Conservation (phyloP, 2,113 vertebrate genomes). For the Hemicordylus capensis region DNA sequence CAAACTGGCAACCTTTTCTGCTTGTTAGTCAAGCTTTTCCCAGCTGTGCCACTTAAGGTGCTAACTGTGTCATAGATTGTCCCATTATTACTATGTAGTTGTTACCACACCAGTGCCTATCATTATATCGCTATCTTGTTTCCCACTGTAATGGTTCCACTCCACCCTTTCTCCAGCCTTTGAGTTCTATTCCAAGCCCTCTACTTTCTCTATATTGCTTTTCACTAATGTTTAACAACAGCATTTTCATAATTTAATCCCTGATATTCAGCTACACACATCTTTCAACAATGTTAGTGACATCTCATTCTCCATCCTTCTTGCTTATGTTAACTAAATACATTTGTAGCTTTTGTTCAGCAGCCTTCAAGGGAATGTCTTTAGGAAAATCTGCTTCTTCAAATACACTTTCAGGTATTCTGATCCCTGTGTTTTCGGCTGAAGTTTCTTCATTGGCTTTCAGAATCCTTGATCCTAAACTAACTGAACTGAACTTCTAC, state of each 20-base stretch:
- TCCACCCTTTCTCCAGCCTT: not conserved
- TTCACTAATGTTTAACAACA: slow-evolving; percentile 19
- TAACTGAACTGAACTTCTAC: not conserved
- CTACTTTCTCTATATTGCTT: not conserved
- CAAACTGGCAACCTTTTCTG: too few species aligned
- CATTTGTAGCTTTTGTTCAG: slow-evolving; percentile 29
- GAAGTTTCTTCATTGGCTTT: not conserved
- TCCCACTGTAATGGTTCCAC: not conserved
- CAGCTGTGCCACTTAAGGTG: too few species aligned
- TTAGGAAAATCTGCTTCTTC: not conserved
- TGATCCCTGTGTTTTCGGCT: slow-evolving; percentile 9
- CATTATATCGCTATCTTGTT: not conserved
- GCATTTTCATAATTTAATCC: slow-evolving; percentile 13
- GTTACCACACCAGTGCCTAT: not conserved
- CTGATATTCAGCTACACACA: not conserved
- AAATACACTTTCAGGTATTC: not conserved
- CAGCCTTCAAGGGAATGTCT: slow-evolving; percentile 35
- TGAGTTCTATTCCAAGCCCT: not conserved
- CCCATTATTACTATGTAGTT: not conserved
- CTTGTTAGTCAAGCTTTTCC: too few species aligned
- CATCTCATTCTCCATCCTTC: slow-evolving; percentile 25
- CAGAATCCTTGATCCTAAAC: not conserved
- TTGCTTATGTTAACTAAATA: slow-evolving; percentile 35
- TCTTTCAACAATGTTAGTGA: not conserved
- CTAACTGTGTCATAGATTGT: not conserved